Evolutionary conservation across 1,140 invertebrate species (phyloP), one percentile per base, ranked within the genome.

Genomic region (Heliothis subflexa): DNA sequence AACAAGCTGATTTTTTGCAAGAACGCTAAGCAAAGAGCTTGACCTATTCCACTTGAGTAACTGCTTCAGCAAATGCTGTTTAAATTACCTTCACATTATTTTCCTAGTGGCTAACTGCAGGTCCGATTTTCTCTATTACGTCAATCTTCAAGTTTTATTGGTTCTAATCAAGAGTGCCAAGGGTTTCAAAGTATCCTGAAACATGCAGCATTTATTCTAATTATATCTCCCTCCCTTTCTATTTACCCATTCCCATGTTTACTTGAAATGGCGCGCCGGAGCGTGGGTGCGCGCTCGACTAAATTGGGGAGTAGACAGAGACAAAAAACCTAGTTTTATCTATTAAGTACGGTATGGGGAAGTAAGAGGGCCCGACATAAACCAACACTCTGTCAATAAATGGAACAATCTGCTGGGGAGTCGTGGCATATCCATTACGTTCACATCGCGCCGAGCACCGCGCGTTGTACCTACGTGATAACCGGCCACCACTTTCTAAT

Each of bases 161-260:
- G 3, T n/a, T 47, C 2, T 2, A 47, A 66, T n/a, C 16, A 21
- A 21, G 55, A 5, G 16, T 13, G 0, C n/a, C 9, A 47, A 73
- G 62, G 12, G 14, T 61, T 62, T 75, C 50, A 54, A 45, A 52
- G 66, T 68, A 33, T 47, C 55, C 61, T 82, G 82, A 86, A 88
- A 85, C 81, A 85, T 79, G 80, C 84, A 79, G 87, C 87, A 88
- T 91, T 91, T 86, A 89, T 93, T 93, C 91, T 94, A 93, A 94
- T 94, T 93, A 93, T 93, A 93, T 86, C 90, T 87, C 91, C 86
- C 91, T 92, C 85, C 86, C 86, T 88, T 89, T 90, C 90, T 93
- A 93, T 94, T 93, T 92, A 88, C 88, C 83, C 86, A 92, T 92
- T 91, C 86, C 85, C 85, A 87, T 94, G 91, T 94, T 93, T 94